A percentile compares a stretch with the other conserved stretches of the same genome.
phyloP scores from a whole-genome alignment of 2,797 vertebrate genomes.

The Thripadectes ignobilis region DNA sequence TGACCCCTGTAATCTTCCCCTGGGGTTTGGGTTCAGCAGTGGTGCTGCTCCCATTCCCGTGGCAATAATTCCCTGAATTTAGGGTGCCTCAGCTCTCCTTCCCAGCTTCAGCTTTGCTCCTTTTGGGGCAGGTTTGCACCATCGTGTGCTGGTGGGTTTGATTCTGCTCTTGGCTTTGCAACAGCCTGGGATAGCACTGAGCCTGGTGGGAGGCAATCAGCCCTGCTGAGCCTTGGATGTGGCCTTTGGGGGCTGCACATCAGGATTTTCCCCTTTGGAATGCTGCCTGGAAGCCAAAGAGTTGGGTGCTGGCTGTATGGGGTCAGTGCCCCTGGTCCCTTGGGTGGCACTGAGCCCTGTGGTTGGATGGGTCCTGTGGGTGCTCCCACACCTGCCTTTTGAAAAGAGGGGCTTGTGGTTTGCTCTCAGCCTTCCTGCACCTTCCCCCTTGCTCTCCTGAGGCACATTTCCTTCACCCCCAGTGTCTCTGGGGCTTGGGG shows the following conservation, averaged over 20 bases:
- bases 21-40: background rate
- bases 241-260: too few species aligned
- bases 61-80: background rate
- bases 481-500: rapidly evolving
- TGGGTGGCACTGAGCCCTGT: too few species aligned
- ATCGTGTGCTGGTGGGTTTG: background rate
- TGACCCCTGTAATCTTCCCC: background rate
- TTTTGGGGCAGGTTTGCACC: background rate
- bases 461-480: background rate
- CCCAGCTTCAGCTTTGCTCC: background rate
- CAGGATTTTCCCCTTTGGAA: background rate
- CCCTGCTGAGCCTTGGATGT: background rate
- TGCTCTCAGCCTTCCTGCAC: background rate
- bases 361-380: background rate
- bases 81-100: background rate
- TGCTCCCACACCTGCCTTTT: background rate
- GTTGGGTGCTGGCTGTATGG: background rate
- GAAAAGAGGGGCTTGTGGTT: background rate
- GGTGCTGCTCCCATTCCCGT: background rate
- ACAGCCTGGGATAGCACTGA: background rate
- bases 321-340: background rate
- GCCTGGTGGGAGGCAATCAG: background rate
- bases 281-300: background rate
- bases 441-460: background rate
- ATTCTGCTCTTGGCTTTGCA: background rate